Percentiles rank a stretch among this genome's conserved stretches.
These are phyloP conservation scores for Lissonota sp. DNA, from an alignment of 2,888 invertebrate species.

Conservation along the genomic window DNA sequence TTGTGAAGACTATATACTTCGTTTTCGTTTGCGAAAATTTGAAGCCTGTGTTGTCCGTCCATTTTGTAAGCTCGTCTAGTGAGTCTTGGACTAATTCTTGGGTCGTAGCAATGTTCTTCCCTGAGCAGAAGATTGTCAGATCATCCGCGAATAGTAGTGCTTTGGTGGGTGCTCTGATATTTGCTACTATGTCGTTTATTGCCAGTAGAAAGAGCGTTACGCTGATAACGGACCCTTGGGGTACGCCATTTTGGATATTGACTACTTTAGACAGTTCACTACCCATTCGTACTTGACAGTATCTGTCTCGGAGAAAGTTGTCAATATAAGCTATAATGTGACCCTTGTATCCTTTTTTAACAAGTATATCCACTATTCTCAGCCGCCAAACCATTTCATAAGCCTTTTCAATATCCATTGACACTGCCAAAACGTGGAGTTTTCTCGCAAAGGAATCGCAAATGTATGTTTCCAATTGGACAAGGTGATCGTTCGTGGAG, in stretches of 20 bases:
- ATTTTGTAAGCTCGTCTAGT: constrained; percentile 54
- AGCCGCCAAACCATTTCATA: constrained; percentile 64
- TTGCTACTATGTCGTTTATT: constrained; percentile 57
- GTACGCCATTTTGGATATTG: constrained; percentile 64
- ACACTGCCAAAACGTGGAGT: constrained; percentile 37
- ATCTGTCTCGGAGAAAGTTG: constrained; percentile 64
- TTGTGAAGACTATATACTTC: too few relatives aligned
- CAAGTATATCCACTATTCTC: constrained; percentile 52
- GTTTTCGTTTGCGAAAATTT: constrained; percentile 64
- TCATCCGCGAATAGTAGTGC: constrained; percentile 61
- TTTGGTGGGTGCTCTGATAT: constrained; percentile 43
- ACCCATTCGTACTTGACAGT: too few relatives aligned
- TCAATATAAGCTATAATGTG: constrained; percentile 43
- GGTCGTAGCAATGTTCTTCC: constrained; percentile 51
- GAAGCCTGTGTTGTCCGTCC: constrained; percentile 54
- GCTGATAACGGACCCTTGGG: constrained; percentile 63
- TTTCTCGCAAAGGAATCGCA: constrained; percentile 7
- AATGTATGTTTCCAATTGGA: constrained; percentile 50
- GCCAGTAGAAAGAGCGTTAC: constrained; percentile 62
- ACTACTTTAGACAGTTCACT: too few relatives aligned
- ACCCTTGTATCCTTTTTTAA: constrained; percentile 51
- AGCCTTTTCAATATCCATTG: constrained; percentile 65
- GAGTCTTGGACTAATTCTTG: constrained; percentile 53
- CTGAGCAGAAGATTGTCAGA: constrained; percentile 48
- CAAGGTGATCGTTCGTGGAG: constrained; percentile 59